These are phyloP conservation scores for Gymnocheta viridis DNA, from an alignment of 2,888 invertebrate species.

Conservation along the genomic window DNA sequence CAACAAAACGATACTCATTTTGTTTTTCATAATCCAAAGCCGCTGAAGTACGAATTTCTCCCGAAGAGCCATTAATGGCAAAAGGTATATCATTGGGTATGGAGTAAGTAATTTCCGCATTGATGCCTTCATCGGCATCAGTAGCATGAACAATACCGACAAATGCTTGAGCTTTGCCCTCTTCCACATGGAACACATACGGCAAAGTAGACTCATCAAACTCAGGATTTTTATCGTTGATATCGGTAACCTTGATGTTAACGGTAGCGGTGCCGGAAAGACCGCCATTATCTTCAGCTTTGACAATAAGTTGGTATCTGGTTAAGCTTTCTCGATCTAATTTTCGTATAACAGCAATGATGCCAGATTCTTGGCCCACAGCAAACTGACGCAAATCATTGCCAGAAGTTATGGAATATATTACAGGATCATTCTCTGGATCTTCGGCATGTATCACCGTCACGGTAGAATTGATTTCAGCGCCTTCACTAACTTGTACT, in stretches of 20 bases:
- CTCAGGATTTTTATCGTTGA: slow-evolving; percentile 95
- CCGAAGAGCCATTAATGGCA: slow-evolving; percentile 89
- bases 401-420: slow-evolving; percentile 93
- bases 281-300: slow-evolving; percentile 93
- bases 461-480: slow-evolving; percentile 92
- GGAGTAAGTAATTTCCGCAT: slow-evolving; percentile 91
- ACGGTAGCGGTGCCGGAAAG: slow-evolving; percentile 91
- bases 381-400: slow-evolving; percentile 94
- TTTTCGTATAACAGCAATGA: slow-evolving; percentile 92
- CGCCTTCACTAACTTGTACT: slow-evolving; percentile 94
- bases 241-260: slow-evolving; percentile 94
- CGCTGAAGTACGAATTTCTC: slow-evolving; percentile 88
- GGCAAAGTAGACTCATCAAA: slow-evolving; percentile 89
- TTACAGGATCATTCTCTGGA: slow-evolving; percentile 93
- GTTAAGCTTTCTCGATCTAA: slow-evolving; percentile 95
- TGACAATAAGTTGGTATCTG: slow-evolving; percentile 92
- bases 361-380: slow-evolving; percentile 93
- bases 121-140: slow-evolving; percentile 92
- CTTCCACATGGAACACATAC: slow-evolving; percentile 91
- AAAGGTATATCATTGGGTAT: slow-evolving; percentile 91
- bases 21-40: slow-evolving; percentile 92
- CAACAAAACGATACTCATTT: slow-evolving; percentile 89
- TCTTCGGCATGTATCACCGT: slow-evolving; percentile 92
- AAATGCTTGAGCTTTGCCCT: slow-evolving; percentile 84
- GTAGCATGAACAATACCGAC: slow-evolving; percentile 93